Conservation (phyloP, 2,888 invertebrate species). For the Acanthacorydalis orientalis region DNA sequence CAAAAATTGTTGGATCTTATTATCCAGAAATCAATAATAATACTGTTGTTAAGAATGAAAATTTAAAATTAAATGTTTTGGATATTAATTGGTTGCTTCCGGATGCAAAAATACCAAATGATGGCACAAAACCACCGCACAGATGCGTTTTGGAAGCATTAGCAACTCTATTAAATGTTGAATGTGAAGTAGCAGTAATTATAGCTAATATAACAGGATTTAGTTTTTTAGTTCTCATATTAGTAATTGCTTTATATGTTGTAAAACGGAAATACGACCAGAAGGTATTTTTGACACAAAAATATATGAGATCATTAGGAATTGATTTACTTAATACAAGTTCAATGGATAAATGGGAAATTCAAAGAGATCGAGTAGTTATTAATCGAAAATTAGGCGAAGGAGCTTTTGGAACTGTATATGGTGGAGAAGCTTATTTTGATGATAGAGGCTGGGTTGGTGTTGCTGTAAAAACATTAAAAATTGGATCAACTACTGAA, state of each 20-base stretch:
- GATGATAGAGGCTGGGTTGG: constrained; percentile 58
- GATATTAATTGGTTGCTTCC: constrained; percentile 46
- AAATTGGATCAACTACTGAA: constrained; percentile 64
- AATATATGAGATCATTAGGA: constrained; percentile 50
- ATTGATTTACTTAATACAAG: constrained; percentile 34
- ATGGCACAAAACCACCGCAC: constrained; percentile 39
- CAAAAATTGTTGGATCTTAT: constrained; percentile 37
- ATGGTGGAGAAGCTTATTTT: constrained; percentile 73
- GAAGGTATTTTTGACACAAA: constrained; percentile 44
- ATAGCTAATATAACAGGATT: constrained; percentile 45
- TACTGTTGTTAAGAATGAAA: constrained; percentile 29
- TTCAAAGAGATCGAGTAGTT: constrained; percentile 67
- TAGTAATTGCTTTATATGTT: constrained; percentile 40
- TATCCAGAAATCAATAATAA: constrained; percentile 32
- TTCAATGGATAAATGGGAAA: constrained; percentile 73
- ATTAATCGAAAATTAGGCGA: constrained; percentile 74
- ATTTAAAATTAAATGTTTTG: constrained; percentile 32
- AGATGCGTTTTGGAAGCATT: constrained; percentile 51
- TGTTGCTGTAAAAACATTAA: constrained; percentile 79
- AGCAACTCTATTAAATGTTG: constrained; percentile 45
- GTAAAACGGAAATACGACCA: constrained; percentile 51
- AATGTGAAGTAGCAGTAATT: constrained; percentile 57
- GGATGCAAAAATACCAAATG: constrained; percentile 42
- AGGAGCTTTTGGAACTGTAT: constrained; percentile 86
- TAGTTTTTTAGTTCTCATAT: constrained; percentile 31